A percentile compares a stretch with the other conserved stretches of the same genome.
Evolutionary conservation across 2,888 invertebrate species (phyloP).

Genomic region (Tetramorium bicarinatum): DNA sequence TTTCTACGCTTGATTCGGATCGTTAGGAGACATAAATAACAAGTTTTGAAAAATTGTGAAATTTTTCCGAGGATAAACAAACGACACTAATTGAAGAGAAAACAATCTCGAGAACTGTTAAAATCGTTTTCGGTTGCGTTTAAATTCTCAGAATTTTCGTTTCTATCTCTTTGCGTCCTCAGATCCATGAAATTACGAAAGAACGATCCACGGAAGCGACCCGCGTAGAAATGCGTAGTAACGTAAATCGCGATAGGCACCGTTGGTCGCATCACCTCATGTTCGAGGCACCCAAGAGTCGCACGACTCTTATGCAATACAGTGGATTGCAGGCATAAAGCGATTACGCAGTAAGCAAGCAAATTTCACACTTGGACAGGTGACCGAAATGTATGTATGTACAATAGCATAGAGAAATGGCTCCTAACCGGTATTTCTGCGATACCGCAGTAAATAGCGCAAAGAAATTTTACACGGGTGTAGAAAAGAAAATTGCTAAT

Average conservation of each 20-base stretch:
- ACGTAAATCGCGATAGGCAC: constrained; percentile 49
- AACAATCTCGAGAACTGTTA: neutral
- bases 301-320: constrained; percentile 51
- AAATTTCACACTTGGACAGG: constrained; percentile 53
- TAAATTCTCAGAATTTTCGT: neutral
- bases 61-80: neutral
- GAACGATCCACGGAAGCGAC: constrained; percentile 58
- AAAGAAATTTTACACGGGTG: neutral
- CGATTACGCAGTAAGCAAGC: constrained; percentile 51
- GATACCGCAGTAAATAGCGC: neutral
- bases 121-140: neutral
- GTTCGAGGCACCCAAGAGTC: constrained; percentile 47
- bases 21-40: neutral
- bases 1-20: neutral
- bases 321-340: constrained; percentile 26
- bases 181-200: constrained; percentile 26
- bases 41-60: neutral
- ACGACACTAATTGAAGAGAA: neutral
- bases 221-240: constrained; percentile 33
- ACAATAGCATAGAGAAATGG: constrained; percentile 30
- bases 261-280: constrained; percentile 25
- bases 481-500: neutral
- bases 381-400: constrained; percentile 42
- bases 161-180: neutral
- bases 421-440: neutral